phyloP scores from a whole-genome alignment of 2,113 vertebrate genomes.

The Etheostoma spectabile region DNA sequence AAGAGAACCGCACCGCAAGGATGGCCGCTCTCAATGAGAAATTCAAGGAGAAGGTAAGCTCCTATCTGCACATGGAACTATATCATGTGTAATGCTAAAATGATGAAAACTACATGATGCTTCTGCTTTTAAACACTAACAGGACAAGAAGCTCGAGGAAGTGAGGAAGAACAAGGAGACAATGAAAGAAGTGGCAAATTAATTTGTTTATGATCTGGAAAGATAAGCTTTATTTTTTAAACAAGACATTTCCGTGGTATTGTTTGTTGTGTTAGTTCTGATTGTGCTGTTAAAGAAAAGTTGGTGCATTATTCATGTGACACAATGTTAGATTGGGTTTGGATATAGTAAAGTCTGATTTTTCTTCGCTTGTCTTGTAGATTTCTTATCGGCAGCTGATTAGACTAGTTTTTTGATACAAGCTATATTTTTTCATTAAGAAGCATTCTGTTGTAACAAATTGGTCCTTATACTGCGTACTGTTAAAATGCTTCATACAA shows the following conservation, averaged over 20 bases:
- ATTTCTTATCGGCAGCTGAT: slow-evolving; percentile 65
- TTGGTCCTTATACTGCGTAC: neutral
- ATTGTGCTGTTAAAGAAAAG: slow-evolving; percentile 70
- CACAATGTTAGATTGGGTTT: slow-evolving; percentile 9
- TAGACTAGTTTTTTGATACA: slow-evolving; percentile 13
- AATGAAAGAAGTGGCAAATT: slow-evolving; percentile 87
- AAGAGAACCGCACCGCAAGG: slow-evolving; percentile 94
- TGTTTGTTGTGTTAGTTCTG: slow-evolving; percentile 68
- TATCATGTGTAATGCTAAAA: neutral
- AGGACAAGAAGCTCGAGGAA: slow-evolving; percentile 98
- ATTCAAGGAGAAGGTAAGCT: slow-evolving; percentile 92
- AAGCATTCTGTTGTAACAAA: slow-evolving; percentile 9
- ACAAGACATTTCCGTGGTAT: slow-evolving; percentile 45
- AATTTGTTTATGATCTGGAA: slow-evolving; percentile 70
- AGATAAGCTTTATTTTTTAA: slow-evolving; percentile 82
- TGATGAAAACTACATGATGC: neutral
- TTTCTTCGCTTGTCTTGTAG: slow-evolving; percentile 1
- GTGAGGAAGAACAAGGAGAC: slow-evolving; percentile 95
- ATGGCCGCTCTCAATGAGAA: slow-evolving; percentile 95
- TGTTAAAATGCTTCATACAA: slow-evolving; percentile 10
- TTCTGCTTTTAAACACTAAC: slow-evolving; percentile 26
- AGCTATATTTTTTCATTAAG: slow-evolving; percentile 31
- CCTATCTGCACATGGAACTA: neutral
- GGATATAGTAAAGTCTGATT: neutral
- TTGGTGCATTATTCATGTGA: no score